These are phyloP conservation scores for Nomia melanderi DNA, from an alignment of 1,140 invertebrate genomes.

Conservation along the genomic window DNA sequence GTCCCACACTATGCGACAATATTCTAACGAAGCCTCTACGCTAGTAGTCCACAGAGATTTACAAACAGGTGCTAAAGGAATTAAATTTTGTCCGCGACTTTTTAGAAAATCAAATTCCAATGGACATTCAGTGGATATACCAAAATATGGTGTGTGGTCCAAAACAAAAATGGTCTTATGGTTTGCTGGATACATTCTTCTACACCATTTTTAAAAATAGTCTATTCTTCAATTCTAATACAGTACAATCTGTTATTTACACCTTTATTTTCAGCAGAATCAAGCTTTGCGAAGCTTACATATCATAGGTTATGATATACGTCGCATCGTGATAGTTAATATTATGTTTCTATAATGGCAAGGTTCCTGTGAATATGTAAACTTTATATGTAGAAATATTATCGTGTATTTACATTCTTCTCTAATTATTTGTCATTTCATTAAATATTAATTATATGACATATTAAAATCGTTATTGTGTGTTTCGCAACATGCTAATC, in stretches of 20 bases:
- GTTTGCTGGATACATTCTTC: slow-evolving; percentile 84
- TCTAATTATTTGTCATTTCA: neutral
- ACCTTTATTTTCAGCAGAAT: neutral
- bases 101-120: slow-evolving; percentile 95
- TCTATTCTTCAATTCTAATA: neutral
- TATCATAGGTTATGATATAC: slow-evolving; percentile 32
- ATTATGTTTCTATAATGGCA: neutral
- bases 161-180: slow-evolving; percentile 98
- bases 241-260: neutral
- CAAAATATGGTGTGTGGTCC: slow-evolving; percentile 95
- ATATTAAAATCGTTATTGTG: no score
- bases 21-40: slow-evolving; percentile 96
- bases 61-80: slow-evolving; percentile 88
- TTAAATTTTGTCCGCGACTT: slow-evolving; percentile 85
- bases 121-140: slow-evolving; percentile 91
- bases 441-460: neutral
- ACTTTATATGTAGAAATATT: neutral
- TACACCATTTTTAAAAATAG: slow-evolving; percentile 27
- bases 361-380: neutral
- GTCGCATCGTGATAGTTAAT: neutral
- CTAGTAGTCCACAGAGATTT: slow-evolving; percentile 97
- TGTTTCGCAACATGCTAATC: no score
- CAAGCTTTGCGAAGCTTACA: neutral
- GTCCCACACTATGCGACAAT: slow-evolving; percentile 98
- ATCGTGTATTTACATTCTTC: neutral